Evolutionary conservation across 2,113 vertebrate genomes (phyloP).

Genomic region (Rhinolophus sinicus): DNA sequence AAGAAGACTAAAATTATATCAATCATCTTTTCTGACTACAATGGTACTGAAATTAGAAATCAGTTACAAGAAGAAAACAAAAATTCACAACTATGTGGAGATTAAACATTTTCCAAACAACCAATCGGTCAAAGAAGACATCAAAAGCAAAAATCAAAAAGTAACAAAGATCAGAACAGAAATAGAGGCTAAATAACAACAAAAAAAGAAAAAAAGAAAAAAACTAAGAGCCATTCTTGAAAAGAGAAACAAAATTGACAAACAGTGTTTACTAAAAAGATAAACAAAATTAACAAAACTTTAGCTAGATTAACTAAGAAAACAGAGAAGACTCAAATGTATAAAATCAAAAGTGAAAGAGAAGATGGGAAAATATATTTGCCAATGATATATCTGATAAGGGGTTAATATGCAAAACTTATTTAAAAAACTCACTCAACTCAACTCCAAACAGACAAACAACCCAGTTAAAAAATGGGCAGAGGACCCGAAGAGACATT

Average conservation of each 20-base stretch:
- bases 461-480: no score
- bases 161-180: neutral
- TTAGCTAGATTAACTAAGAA: neutral
- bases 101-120: neutral
- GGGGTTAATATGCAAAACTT: no score
- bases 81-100: neutral
- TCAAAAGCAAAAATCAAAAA: neutral
- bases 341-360: neutral
- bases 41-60: neutral
- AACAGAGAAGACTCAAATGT: neutral
- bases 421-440: no score
- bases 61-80: neutral
- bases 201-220: neutral
- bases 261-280: neutral
- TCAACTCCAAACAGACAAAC: no score
- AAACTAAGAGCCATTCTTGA: neutral
- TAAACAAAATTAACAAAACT: neutral
- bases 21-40: neutral
- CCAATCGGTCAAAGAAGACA: neutral
- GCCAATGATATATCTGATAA: no score
- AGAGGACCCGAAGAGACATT: no score
- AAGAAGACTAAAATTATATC: neutral
- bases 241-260: neutral
- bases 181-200: neutral
- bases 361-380: neutral